These are phyloP conservation scores for Euphydryas editha DNA, from an alignment of 2,888 invertebrate species.

Conservation along the genomic window DNA sequence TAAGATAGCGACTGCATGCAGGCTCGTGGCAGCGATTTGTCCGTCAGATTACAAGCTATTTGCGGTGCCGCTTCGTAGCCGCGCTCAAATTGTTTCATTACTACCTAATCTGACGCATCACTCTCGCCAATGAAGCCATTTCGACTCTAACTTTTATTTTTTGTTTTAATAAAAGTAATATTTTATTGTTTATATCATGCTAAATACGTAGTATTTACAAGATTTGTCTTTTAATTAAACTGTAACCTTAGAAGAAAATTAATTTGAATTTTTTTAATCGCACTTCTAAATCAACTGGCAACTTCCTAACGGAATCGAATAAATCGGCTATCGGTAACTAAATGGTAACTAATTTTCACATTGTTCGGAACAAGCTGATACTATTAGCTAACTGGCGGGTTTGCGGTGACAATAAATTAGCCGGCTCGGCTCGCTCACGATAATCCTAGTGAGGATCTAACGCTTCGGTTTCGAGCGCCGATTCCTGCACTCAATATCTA, in stretches of 20 bases:
- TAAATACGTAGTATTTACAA: too few species aligned
- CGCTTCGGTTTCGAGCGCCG: conserved; percentile 25
- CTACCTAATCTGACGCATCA: conserved; percentile 35
- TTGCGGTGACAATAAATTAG: conserved; percentile 36
- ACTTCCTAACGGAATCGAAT: conserved; percentile 21
- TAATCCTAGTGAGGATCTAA: conserved; percentile 35
- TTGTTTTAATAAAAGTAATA: background rate
- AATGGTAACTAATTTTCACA: conserved; percentile 35
- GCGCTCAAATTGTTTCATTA: conserved; percentile 42
- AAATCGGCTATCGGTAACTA: conserved; percentile 35
- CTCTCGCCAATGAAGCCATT: conserved; percentile 28
- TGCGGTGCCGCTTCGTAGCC: conserved; percentile 23
- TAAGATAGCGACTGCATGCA: conserved; percentile 4
- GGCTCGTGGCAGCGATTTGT: conserved; percentile 30
- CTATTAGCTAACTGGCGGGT: conserved; percentile 34
- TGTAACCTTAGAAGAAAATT: background rate
- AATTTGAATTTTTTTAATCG: background rate
- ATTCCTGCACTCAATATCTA: conserved; percentile 34
- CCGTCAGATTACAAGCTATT: conserved; percentile 29
- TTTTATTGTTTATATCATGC: background rate
- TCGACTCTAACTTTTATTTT: conserved; percentile 16
- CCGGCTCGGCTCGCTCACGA: conserved; percentile 22
- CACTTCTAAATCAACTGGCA: background rate
- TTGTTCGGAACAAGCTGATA: conserved; percentile 31
- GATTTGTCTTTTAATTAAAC: background rate